These are phyloP conservation scores for Laterallus jamaicensis DNA, from an alignment of 2,113 vertebrate genomes.

Conservation along the genomic window DNA sequence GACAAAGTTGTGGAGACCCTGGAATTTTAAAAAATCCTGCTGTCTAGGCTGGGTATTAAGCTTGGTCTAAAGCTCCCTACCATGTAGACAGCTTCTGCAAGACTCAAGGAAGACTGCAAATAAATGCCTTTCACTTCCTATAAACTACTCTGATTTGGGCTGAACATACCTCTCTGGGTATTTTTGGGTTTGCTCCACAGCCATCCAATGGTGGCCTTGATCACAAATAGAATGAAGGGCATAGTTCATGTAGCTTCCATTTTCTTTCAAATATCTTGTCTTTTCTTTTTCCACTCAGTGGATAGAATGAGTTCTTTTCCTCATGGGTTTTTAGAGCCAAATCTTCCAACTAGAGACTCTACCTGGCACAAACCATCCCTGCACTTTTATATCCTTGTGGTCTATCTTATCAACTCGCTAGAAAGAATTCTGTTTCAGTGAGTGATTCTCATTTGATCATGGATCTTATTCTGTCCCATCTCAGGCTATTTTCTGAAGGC, in stretches of 20 bases:
- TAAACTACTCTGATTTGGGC: not conserved
- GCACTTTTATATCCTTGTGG: not conserved
- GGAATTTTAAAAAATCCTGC: not conserved
- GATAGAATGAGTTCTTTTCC: not conserved
- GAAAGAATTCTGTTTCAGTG: slow-evolving; percentile 41
- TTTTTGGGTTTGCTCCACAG: not conserved
- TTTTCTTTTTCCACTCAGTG: not conserved
- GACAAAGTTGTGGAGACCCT: not conserved
- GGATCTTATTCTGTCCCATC: slow-evolving; percentile 42
- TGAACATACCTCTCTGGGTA: not conserved
- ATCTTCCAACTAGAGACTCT: not conserved
- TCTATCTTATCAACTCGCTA: not conserved
- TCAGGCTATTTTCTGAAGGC: slow-evolving; percentile 51
- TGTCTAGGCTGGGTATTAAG: not conserved
- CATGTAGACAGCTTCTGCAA: not conserved
- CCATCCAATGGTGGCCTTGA: not conserved
- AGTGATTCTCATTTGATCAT: slow-evolving; percentile 23
- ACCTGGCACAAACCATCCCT: slow-evolving; percentile 20
- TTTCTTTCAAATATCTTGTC: not conserved
- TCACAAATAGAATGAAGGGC: not conserved
- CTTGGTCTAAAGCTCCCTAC: not conserved
- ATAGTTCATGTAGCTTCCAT: not conserved
- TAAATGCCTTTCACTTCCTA: not conserved
- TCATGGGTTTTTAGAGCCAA: not conserved
- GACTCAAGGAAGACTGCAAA: not conserved